Evolutionary conservation across 2,888 invertebrate species (phyloP).

Genomic region (Andrena haemorrhoa): DNA sequence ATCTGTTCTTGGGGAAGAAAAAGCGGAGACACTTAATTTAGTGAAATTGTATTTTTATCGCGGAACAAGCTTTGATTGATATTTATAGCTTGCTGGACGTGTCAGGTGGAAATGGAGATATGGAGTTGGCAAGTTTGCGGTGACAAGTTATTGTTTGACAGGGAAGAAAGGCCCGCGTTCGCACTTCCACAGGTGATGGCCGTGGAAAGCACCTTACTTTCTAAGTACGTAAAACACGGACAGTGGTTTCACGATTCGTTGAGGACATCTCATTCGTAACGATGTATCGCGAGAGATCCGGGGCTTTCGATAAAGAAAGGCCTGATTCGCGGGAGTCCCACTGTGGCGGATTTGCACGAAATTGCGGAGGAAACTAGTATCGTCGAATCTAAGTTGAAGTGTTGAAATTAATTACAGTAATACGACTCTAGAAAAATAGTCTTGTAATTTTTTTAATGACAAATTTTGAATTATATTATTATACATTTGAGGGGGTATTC

Average conservation of each 20-base stretch:
- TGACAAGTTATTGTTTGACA: slow-evolving; percentile 44
- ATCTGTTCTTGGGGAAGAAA: not conserved
- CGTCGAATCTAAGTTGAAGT: too few relatives aligned
- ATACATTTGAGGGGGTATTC: too few relatives aligned
- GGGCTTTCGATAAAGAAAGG: slow-evolving; percentile 67
- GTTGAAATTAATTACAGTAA: too few relatives aligned
- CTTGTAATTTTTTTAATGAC: too few relatives aligned
- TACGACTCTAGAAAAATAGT: too few relatives aligned
- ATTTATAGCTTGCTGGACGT: not conserved
- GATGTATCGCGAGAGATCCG: slow-evolving; percentile 59
- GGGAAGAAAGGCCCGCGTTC: slow-evolving; percentile 25
- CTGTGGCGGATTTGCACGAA: too few relatives aligned
- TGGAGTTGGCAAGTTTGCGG: not conserved
- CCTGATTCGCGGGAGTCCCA: slow-evolving; percentile 32
- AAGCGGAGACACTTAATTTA: not conserved
- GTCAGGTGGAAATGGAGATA: slow-evolving; percentile 1
- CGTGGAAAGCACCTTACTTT: slow-evolving; percentile 79
- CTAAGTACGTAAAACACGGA: slow-evolving; percentile 71
- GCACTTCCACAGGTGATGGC: slow-evolving; percentile 34
- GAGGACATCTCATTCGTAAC: slow-evolving; percentile 63
- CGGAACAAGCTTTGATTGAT: not conserved
- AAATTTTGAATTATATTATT: too few relatives aligned
- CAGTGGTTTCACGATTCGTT: slow-evolving; percentile 70
- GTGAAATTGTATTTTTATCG: slow-evolving; percentile 20
- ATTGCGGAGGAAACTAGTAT: too few relatives aligned